These are phyloP conservation scores for Chesias legatella DNA, from an alignment of 2,888 invertebrate genomes.

Conservation along the genomic window DNA sequence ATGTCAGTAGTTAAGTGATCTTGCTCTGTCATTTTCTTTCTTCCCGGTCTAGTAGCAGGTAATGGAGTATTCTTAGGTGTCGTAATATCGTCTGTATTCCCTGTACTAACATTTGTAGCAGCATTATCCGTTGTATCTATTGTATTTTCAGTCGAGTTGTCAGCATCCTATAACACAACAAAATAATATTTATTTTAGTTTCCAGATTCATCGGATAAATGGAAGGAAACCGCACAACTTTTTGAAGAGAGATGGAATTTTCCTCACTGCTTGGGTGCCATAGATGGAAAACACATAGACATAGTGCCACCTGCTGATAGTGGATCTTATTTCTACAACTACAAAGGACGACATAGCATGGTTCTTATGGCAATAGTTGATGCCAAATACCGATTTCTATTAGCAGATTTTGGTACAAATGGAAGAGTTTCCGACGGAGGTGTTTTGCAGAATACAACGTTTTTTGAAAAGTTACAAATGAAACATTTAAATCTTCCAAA, in stretches of 20 bases:
- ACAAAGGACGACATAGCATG: no score
- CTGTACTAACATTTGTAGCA: conserved; percentile 6
- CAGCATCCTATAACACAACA: conserved; percentile 10
- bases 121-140: conserved; percentile 5
- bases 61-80: conserved; percentile 7
- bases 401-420: conserved; percentile 27
- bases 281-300: conserved; percentile 18
- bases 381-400: conserved; percentile 16
- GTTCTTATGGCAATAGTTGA: no score
- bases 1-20: conserved; percentile 19
- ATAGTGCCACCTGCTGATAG: conserved; percentile 12
- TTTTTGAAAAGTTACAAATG: no score
- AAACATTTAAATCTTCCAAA: no score
- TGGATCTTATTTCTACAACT: no score
- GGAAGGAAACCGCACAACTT: conserved; percentile 12
- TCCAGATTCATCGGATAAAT: conserved; percentile 16
- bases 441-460: no score
- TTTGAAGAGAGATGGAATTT: conserved; percentile 17
- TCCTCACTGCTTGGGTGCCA: conserved; percentile 15
- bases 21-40: conserved; percentile 15
- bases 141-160: conserved; percentile 8
- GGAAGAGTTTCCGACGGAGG: conserved; percentile 25
- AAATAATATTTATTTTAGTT: conserved; percentile 7
- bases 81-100: conserved; percentile 9
- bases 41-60: conserved; percentile 20